Percentiles rank a stretch among this genome's conserved stretches.
These are phyloP conservation scores for Mycalesis mineus DNA, from an alignment of 2,888 invertebrate species.

Conservation along the genomic window DNA sequence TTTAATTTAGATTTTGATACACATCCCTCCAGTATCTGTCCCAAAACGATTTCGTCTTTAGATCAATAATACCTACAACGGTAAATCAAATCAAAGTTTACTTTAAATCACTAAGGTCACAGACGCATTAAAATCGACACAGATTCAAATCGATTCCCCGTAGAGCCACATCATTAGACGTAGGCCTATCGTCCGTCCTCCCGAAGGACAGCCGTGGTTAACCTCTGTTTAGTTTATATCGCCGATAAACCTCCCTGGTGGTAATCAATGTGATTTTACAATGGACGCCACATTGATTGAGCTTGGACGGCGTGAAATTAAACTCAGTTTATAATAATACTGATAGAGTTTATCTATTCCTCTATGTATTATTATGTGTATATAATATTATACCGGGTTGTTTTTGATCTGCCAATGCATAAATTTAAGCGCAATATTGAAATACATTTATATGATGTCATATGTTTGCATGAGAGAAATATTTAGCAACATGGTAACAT, in stretches of 20 bases:
- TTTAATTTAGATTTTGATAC: too few relatives aligned
- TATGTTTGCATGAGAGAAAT: too few relatives aligned
- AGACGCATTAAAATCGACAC: constrained; percentile 13
- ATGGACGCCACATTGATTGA: constrained; percentile 13
- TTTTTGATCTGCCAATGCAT: too few relatives aligned
- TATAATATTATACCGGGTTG: too few relatives aligned
- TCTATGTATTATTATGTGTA: not conserved
- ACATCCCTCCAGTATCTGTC: too few relatives aligned
- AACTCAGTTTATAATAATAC: constrained; percentile 8
- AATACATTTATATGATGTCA: too few relatives aligned
- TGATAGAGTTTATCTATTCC: not conserved
- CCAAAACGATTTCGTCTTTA: too few relatives aligned
- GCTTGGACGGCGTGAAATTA: constrained; percentile 15
- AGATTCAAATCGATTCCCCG: constrained; percentile 22
- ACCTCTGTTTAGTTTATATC: constrained; percentile 28
- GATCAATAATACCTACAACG: not conserved
- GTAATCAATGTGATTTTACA: constrained; percentile 25
- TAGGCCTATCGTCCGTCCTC: constrained; percentile 19
- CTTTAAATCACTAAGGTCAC: not conserved
- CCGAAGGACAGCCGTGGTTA: constrained; percentile 23
- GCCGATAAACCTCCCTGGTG: constrained; percentile 25
- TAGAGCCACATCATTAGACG: constrained; percentile 21
- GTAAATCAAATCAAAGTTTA: not conserved
- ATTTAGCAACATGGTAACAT: too few relatives aligned
- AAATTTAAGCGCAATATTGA: too few relatives aligned